Conservation (phyloP, 2,888 invertebrate genomes). For the Rambutsinella grinnellia region DNA sequence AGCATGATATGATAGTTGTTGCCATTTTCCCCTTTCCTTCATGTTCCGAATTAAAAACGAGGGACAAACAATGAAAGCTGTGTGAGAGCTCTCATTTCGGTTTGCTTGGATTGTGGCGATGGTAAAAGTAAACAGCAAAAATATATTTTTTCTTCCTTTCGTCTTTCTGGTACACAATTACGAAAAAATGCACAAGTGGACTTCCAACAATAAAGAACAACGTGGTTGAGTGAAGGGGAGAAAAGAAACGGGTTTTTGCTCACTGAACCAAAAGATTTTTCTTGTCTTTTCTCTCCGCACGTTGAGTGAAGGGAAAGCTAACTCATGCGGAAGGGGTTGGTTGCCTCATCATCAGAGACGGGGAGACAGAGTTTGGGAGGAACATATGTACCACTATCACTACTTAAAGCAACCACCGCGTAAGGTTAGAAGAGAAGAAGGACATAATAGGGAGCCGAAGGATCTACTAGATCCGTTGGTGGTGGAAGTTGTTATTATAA, state of each 20-base stretch:
- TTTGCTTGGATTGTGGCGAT: neutral
- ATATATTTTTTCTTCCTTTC: neutral
- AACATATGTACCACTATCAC: neutral
- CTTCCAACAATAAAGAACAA: neutral
- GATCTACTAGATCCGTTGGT: neutral
- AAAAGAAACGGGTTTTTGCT: constrained; percentile 43
- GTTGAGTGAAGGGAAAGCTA: constrained; percentile 31
- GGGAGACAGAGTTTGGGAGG: neutral
- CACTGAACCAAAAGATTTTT: constrained; percentile 39
- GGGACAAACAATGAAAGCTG: neutral
- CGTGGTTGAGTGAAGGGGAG: neutral
- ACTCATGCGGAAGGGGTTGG: constrained; percentile 49
- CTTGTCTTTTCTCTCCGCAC: constrained; percentile 26
- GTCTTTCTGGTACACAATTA: constrained; percentile 25
- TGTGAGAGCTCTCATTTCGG: neutral
- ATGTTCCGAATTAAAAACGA: constrained; percentile 23
- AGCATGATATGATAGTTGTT: constrained; percentile 10
- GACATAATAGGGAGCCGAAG: neutral
- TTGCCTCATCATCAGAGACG: constrained; percentile 41
- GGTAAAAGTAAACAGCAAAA: neutral
- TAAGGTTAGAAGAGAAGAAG: too few relatives aligned
- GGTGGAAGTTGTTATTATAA: neutral
- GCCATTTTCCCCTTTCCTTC: neutral
- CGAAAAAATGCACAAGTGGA: constrained; percentile 24
- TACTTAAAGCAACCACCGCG: neutral